These are phyloP conservation scores for Pangasianodon hypophthalmus DNA, from an alignment of 2,113 vertebrate genomes.

Conservation along the genomic window DNA sequence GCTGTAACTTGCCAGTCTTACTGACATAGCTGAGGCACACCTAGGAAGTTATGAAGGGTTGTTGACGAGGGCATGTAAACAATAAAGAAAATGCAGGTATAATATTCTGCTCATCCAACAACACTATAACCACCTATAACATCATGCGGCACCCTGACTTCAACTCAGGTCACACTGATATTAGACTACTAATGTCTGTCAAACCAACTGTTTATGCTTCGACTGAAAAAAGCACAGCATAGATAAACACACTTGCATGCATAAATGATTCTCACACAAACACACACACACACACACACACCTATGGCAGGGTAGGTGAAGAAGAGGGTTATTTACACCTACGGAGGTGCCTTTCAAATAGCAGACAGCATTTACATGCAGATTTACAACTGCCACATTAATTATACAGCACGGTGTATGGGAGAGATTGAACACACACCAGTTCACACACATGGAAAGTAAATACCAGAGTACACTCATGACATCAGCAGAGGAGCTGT, in stretches of 20 bases:
- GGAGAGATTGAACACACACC: constrained; percentile 9
- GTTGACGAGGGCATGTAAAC: too few relatives aligned
- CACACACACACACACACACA: background rate
- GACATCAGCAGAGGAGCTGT: background rate
- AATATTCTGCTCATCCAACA: too few relatives aligned
- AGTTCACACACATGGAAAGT: background rate
- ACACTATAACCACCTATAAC: too few relatives aligned
- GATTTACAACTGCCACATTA: background rate
- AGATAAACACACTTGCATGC: background rate
- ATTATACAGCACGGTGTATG: background rate
- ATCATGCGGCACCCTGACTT: background rate
- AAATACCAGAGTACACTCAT: background rate
- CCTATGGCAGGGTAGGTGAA: constrained; percentile 17
- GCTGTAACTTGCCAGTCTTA: too few relatives aligned
- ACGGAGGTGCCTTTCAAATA: constrained; percentile 7
- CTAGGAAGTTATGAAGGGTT: too few relatives aligned
- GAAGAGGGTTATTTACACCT: background rate
- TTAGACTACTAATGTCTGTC: background rate
- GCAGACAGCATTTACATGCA: background rate
- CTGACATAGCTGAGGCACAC: too few relatives aligned
- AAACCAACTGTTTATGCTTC: background rate
- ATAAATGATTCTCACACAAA: background rate
- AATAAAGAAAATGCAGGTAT: too few relatives aligned
- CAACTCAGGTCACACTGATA: background rate
- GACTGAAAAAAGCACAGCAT: background rate